A percentile compares a stretch with the other conserved stretches of the same genome.
These are phyloP conservation scores for Meloidogyne floridensis DNA, from an alignment of 1,140 invertebrate genomes.

Conservation along the genomic window DNA sequence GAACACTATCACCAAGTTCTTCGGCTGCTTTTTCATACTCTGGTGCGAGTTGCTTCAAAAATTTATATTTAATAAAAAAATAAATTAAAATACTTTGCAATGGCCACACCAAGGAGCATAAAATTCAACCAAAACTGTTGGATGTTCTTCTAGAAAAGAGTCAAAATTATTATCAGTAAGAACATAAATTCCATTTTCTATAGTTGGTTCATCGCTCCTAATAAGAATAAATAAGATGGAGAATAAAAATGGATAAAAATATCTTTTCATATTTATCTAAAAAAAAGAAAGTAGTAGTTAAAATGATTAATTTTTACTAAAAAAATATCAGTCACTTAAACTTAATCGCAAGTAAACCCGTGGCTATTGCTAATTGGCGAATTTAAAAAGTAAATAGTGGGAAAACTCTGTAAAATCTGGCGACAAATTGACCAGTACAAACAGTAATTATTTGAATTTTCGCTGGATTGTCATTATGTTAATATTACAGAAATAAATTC, in stretches of 20 bases:
- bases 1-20: slow-evolving; percentile 77
- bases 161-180: slow-evolving; percentile 54
- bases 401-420: no score
- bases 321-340: neutral
- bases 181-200: slow-evolving; percentile 49
- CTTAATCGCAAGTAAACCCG: no score
- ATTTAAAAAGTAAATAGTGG: no score
- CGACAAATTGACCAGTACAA: no score
- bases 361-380: no score
- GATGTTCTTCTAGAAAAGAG: slow-evolving; percentile 46
- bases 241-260: neutral
- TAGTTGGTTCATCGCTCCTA: slow-evolving; percentile 23
- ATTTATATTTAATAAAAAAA: slow-evolving; percentile 50
- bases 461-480: no score
- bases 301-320: no score
- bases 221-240: neutral
- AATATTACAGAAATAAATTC: no score
- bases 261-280: neutral
- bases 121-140: slow-evolving; percentile 51
- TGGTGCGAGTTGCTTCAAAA: slow-evolving; percentile 76
- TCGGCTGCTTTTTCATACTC: slow-evolving; percentile 94
- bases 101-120: slow-evolving; percentile 55
- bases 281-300: no score
- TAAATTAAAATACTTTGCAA: neutral
- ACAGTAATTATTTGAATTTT: no score